These are phyloP conservation scores for Cyprinella venusta DNA, from an alignment of 2,797 vertebrate genomes.

Conservation along the genomic window DNA sequence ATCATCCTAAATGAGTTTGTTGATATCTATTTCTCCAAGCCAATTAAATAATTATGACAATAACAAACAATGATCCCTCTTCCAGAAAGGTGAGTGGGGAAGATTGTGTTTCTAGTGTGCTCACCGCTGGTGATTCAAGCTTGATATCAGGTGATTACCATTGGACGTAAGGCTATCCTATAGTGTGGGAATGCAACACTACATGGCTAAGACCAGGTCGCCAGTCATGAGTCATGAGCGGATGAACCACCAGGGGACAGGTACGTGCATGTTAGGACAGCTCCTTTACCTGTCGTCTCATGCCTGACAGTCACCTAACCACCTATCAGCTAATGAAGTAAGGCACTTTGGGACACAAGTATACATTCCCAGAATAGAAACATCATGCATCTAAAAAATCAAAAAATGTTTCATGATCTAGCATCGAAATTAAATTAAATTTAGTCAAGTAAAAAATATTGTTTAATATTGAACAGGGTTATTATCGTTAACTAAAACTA, in stretches of 20 bases:
- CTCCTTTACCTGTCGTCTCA: slow-evolving; percentile 30
- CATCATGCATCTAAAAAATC: neutral
- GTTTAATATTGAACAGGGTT: neutral
- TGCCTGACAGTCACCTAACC: slow-evolving; percentile 21
- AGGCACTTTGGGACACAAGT: neutral
- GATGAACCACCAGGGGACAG: slow-evolving; percentile 4
- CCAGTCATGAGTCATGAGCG: slow-evolving; percentile 1
- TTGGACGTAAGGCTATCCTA: slow-evolving; percentile 49
- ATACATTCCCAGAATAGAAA: neutral
- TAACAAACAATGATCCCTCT: slow-evolving; percentile 45
- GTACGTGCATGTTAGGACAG: slow-evolving; percentile 8
- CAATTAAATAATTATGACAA: slow-evolving; percentile 56
- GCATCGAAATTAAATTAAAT: neutral
- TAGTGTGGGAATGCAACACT: slow-evolving; percentile 49
- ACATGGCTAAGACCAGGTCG: slow-evolving; percentile 27
- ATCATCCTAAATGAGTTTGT: neutral
- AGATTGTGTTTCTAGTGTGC: slow-evolving; percentile 57
- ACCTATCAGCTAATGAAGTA: slow-evolving; percentile 17
- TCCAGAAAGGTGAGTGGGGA: slow-evolving; percentile 54
- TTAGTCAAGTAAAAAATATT: neutral
- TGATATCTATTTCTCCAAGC: slow-evolving; percentile 24
- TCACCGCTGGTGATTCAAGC: slow-evolving; percentile 44
- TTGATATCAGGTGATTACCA: slow-evolving; percentile 55
- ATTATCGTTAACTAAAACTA: neutral
- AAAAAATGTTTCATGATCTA: neutral